phyloP scores from a whole-genome alignment of 2,888 invertebrate species.

The Ditylenchus weischeri region DNA sequence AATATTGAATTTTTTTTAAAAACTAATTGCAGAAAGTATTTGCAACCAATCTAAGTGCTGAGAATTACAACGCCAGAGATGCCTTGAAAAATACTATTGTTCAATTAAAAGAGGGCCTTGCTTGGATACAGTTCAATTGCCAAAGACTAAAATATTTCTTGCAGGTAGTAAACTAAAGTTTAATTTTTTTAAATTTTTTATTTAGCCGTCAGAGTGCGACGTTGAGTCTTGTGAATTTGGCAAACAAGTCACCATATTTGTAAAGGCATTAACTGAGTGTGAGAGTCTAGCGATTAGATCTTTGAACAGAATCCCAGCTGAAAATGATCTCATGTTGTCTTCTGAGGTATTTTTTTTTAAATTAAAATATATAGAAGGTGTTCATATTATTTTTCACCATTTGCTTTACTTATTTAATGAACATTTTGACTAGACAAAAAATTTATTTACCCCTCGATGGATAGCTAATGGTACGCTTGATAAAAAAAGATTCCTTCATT shows the following conservation, averaged over 20 bases:
- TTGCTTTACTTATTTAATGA: no score
- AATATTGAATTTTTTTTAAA: no score
- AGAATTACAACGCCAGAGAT: constrained; percentile 34
- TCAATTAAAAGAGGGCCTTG: constrained; percentile 13
- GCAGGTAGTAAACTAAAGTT: constrained; percentile 1
- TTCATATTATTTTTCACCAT: no score
- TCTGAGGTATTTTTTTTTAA: constrained; percentile 27
- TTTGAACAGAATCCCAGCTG: constrained; percentile 34
- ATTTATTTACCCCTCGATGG: no score
- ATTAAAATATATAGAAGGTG: no score
- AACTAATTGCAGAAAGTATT: constrained; percentile 40
- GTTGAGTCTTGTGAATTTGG: background rate
- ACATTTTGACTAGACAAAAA: no score
- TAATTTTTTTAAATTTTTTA: background rate
- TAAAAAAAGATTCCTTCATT: no score
- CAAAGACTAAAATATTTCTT: constrained; percentile 12
- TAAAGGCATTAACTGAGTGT: constrained; percentile 19
- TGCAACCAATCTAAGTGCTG: constrained; percentile 46
- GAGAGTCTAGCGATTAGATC: constrained; percentile 27
- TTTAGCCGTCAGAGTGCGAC: constrained; percentile 4
- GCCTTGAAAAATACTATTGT: constrained; percentile 4
- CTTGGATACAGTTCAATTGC: constrained; percentile 14
- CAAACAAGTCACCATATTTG: constrained; percentile 11
- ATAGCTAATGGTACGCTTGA: no score
- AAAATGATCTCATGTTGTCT: constrained; percentile 28